Evolutionary conservation across 64 coral and sea anemone species (phyloP), one percentile per base, ranked within the genome.

Genomic region (Actinia equina): DNA sequence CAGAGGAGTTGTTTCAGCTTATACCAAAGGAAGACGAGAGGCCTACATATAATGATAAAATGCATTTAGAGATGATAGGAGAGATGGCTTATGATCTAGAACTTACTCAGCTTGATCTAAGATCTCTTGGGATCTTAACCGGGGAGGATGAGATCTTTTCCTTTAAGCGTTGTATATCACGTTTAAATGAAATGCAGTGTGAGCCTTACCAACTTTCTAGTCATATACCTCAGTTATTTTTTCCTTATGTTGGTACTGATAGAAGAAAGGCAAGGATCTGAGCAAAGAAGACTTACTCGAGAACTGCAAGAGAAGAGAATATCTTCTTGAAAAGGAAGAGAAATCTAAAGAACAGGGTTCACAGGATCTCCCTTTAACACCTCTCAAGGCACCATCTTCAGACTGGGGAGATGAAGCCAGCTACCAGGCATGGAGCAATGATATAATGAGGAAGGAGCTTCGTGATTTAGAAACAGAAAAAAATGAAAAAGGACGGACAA

Each of bases 51-150:
- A 85, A 86, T 78, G 94, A 95, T 78, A 92, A 95, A 86, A 95
- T 95, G 94, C 94, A 95, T 76, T 77, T 95, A 20, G 94, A 95
- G 80, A 95, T 95, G 94, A 95, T 95, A 22, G 94, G 94, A 11
- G 94, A 95, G 42, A 56, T 95, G 65, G 94, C 94, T 11, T 95
- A 95, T 71, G 94, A 95, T 64, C 84, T 95, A 45, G 44, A 95
- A 44, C 88, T 95, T 15, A 86, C 86, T 13, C 46, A 95, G 42
- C 87, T 95, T 16, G 84, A 95, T 13, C 71, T 95, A 54, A 71
- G 67, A 14, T 95, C 90, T 52, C 87, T 95, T 17, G 94, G 94
- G 7, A 91, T 95, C n/a, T 80, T 95, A 8, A 95, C 94, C 17
- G 94, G 94, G 0, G 94, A 95, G 42, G 94, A 95, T 43, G 94